A percentile compares a stretch with the other conserved stretches of the same genome.
phyloP scores from a whole-genome alignment of 2,113 vertebrate species.

The Halichoeres trimaculatus region DNA sequence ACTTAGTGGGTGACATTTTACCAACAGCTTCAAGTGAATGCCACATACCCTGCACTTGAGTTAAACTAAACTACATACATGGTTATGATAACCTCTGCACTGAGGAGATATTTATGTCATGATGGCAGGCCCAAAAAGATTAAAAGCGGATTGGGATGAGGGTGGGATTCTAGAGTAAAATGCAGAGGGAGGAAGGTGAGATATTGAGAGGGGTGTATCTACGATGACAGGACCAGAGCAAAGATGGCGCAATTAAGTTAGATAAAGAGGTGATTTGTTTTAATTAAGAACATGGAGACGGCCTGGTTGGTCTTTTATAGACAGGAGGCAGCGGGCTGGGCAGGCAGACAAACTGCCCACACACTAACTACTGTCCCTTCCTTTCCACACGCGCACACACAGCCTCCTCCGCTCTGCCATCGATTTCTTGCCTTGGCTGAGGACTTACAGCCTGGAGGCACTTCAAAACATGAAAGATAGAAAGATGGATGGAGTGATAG shows the following conservation, averaged over 20 bases:
- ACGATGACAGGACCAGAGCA: constrained; percentile 2
- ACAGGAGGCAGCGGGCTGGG: constrained; percentile 41
- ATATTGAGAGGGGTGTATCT: constrained; percentile 3
- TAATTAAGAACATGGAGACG: constrained; percentile 66
- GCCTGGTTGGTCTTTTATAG: constrained; percentile 41
- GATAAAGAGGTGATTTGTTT: constrained; percentile 71
- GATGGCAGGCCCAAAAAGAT: constrained; percentile 19
- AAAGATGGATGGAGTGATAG: constrained; percentile 11
- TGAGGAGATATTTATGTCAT: too few relatives aligned
- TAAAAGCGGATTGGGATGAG: constrained; percentile 12
- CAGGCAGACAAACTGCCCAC: constrained; percentile 69
- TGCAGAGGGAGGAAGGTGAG: constrained; percentile 8
- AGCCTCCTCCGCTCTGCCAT: constrained; percentile 49
- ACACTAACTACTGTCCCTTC: constrained; percentile 47
- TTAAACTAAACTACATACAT: background rate
- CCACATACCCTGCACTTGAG: background rate
- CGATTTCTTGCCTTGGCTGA: constrained; percentile 67
- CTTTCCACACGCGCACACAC: constrained; percentile 26
- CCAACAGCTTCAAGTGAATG: constrained; percentile 10
- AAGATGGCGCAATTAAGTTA: constrained; percentile 49
- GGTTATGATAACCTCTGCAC: background rate
- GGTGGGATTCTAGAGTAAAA: background rate
- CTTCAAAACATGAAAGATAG: constrained; percentile 41
- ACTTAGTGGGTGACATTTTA: constrained; percentile 25
- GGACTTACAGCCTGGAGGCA: constrained; percentile 55